Evolutionary conservation across 2,113 vertebrate genomes (phyloP).

Genomic region (Campylomormyrus tamandua): DNA sequence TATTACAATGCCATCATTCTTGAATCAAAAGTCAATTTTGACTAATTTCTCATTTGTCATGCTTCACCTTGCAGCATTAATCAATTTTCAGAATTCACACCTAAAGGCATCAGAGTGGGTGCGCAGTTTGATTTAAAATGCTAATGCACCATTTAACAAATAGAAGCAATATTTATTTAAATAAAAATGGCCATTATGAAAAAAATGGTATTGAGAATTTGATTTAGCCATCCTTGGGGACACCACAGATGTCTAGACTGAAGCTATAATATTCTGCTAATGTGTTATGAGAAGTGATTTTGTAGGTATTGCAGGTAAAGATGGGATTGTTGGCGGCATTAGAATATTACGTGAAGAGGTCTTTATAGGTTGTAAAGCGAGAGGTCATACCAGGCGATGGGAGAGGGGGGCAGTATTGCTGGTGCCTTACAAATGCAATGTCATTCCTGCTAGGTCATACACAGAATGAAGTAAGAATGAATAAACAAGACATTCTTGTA

Average conservation of each 20-base stretch:
- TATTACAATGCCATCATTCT: constrained; percentile 8
- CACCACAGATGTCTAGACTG: constrained; percentile 37
- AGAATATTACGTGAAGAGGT: not conserved
- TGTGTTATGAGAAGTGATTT: not conserved
- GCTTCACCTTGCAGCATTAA: constrained; percentile 37
- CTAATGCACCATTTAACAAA: constrained; percentile 54
- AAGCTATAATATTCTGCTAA: not conserved
- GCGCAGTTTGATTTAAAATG: constrained; percentile 44
- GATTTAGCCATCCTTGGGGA: constrained; percentile 48
- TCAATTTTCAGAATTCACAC: constrained; percentile 24
- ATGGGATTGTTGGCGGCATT: not conserved
- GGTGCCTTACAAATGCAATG: not conserved
- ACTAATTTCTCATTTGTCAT: constrained; percentile 38
- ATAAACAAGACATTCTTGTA: not conserved
- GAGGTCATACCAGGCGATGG: not conserved
- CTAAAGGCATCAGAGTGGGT: constrained; percentile 13
- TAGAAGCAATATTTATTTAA: constrained; percentile 54
- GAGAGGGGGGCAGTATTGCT: not conserved
- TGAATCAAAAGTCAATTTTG: constrained; percentile 20
- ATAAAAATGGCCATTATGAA: constrained; percentile 51
- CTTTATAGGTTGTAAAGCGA: not conserved
- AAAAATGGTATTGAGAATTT: constrained; percentile 51
- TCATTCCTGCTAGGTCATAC: not conserved
- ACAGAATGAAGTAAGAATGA: not conserved
- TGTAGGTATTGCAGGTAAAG: not conserved